These are phyloP conservation scores for Folsomia candida DNA, from an alignment of 2,888 invertebrate species.

Conservation along the genomic window DNA sequence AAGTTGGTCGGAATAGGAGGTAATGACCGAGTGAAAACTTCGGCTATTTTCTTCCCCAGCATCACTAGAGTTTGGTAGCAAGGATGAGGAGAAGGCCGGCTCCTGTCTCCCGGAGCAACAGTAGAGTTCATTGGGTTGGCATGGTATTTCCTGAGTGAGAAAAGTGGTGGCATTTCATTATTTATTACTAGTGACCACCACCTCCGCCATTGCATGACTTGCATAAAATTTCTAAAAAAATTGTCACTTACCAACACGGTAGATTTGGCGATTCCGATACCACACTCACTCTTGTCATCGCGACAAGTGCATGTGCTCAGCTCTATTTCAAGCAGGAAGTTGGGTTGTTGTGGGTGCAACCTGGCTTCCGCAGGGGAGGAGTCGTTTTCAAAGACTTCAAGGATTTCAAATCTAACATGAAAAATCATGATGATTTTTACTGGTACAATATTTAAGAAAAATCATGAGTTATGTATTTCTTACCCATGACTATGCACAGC, in stretches of 20 bases:
- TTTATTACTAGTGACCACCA: too few species aligned
- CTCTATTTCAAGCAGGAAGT: slow-evolving; percentile 16
- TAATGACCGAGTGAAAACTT: not conserved
- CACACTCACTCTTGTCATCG: slow-evolving; percentile 24
- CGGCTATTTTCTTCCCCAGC: not conserved
- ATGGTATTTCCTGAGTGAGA: slow-evolving; percentile 26
- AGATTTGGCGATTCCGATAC: slow-evolving; percentile 38
- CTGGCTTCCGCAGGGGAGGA: not conserved
- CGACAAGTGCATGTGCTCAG: slow-evolving; percentile 26
- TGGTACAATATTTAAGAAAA: too few species aligned
- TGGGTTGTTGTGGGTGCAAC: not conserved
- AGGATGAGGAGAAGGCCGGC: too few species aligned
- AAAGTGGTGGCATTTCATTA: too few species aligned
- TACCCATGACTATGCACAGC: too few species aligned
- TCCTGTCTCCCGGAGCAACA: slow-evolving; percentile 17
- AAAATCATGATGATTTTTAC: too few species aligned
- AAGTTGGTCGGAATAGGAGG: not conserved
- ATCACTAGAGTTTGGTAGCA: too few species aligned
- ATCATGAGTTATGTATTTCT: too few species aligned
- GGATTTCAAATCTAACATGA: not conserved
- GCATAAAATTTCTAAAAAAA: too few species aligned
- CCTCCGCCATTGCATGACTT: too few species aligned
- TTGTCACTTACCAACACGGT: slow-evolving; percentile 31
- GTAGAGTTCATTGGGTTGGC: slow-evolving; percentile 17
- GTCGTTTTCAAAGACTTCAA: not conserved